A percentile compares a stretch with the other conserved stretches of the same genome.
phyloP scores from a whole-genome alignment of 2,113 vertebrate species.

The Mionectes macconnelli region DNA sequence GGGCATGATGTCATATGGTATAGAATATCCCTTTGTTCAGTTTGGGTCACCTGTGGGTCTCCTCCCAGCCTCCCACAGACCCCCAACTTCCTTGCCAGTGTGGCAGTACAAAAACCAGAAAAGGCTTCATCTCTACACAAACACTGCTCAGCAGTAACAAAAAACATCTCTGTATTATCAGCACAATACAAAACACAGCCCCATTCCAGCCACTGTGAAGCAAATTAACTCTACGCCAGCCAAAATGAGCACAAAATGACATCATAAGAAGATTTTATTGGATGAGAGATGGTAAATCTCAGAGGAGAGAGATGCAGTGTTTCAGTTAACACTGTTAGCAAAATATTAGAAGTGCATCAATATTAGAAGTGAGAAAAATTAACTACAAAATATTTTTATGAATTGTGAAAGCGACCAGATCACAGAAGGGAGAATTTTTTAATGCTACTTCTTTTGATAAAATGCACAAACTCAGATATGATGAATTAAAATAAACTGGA shows the following conservation, averaged over 20 bases:
- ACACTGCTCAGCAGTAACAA: neutral
- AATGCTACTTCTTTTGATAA: neutral
- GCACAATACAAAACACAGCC: neutral
- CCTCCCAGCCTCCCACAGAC: fast-evolving
- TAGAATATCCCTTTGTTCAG: neutral
- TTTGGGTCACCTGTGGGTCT: neutral
- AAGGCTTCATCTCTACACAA: neutral
- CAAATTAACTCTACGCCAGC: neutral
- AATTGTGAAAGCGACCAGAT: neutral
- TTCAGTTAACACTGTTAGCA: neutral
- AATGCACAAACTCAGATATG: neutral
- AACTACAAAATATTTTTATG: neutral
- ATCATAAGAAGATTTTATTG: neutral
- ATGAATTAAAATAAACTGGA: neutral
- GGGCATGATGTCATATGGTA: neutral
- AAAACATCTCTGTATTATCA: neutral
- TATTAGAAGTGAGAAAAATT: neutral
- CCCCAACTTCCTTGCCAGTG: fast-evolving
- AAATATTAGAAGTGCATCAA: neutral
- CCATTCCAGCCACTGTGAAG: neutral
- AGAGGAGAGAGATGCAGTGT: neutral
- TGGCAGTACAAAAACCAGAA: neutral
- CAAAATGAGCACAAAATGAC: neutral
- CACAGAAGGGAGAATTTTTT: neutral
- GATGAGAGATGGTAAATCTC: neutral